Evolutionary conservation across 92 coral and sea anemone genomes (phyloP), one percentile per base, ranked within the genome.

Genomic region (Diadumene lineata): DNA sequence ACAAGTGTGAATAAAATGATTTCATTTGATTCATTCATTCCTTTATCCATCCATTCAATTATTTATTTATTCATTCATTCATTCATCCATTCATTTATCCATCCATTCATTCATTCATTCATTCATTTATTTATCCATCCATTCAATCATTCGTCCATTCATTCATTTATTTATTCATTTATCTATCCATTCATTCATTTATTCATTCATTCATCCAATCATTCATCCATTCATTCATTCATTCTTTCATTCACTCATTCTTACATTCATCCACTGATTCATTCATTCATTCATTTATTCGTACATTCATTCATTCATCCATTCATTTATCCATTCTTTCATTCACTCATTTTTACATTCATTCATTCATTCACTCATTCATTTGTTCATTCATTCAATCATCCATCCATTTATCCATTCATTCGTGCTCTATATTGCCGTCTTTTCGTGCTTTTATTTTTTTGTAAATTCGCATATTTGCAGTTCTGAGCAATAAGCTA

Each of bases 401-500:
- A 23, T 23, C 31, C 3, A 13, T 28, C 31, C 31, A n/a, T 28
- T 26, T 10, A 23, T 60, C 13, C 31, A 23, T 23, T 23, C 8
- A 60, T 27, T 60, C 60, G 7, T 21, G 22, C 7, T 60, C 2
- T 60, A 23, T 22, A 11, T 29, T 30, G 4, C 24, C 28, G 21
- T 17, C 3, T 34, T 25, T 21, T 43, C n/a, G 10, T 22, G 2
- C 3, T 21, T 2, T 60, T 60, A 11, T 24, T 2, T 60, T 60
- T 60, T 30, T 23, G 7, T 27, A 22, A 21, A 28, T n/a, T 56
- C 33, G 43, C 31, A 23, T 38, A n/a, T 83, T 51, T 66, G 7
- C 74, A 94, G 98, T 94, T 69, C 81, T 94, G 22, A 87, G 97
- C 64, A 94, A 92, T 85, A 88, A 88, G 63, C 76, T 94, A 62